Conservation (phyloP, 2,888 invertebrate genomes). For the Idaea biselata region DNA sequence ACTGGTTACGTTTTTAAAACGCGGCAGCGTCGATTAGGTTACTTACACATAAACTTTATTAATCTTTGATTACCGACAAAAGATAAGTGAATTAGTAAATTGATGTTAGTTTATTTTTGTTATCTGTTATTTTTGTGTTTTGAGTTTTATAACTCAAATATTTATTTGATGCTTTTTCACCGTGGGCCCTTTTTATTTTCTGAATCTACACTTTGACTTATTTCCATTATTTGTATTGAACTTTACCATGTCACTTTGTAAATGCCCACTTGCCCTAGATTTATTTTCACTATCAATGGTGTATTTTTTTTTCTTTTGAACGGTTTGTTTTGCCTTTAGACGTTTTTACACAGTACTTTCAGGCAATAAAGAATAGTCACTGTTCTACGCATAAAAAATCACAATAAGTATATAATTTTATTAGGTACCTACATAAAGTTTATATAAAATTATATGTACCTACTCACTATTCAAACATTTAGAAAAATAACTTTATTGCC, state of each 20-base stretch:
- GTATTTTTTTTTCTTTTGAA: too few species aligned
- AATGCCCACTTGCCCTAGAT: too few species aligned
- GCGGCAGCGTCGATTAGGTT: constrained; percentile 67
- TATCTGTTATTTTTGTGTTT: constrained; percentile 32
- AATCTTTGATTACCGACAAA: constrained; percentile 55
- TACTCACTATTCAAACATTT: background rate
- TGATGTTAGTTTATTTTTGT: constrained; percentile 34
- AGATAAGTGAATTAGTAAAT: constrained; percentile 52
- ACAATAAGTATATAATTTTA: too few species aligned
- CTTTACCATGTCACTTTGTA: too few species aligned
- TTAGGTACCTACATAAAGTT: too few species aligned
- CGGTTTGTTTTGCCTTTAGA: too few species aligned
- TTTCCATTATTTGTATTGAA: too few species aligned
- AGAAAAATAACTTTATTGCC: background rate
- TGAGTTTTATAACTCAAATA: background rate
- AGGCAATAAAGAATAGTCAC: too few species aligned
- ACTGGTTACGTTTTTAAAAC: constrained; percentile 65
- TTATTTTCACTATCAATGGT: too few species aligned
- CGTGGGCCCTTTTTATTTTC: background rate
- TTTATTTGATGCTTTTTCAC: background rate
- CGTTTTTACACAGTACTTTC: too few species aligned
- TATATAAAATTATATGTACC: too few species aligned
- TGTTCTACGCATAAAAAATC: too few species aligned
- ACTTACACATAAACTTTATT: constrained; percentile 65
- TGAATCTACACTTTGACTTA: background rate